These are phyloP conservation scores for Haliclystus octoradiatus DNA, from an alignment of 30 jellyfish, hydroid and myxozoan genomes.

Conservation along the genomic window DNA sequence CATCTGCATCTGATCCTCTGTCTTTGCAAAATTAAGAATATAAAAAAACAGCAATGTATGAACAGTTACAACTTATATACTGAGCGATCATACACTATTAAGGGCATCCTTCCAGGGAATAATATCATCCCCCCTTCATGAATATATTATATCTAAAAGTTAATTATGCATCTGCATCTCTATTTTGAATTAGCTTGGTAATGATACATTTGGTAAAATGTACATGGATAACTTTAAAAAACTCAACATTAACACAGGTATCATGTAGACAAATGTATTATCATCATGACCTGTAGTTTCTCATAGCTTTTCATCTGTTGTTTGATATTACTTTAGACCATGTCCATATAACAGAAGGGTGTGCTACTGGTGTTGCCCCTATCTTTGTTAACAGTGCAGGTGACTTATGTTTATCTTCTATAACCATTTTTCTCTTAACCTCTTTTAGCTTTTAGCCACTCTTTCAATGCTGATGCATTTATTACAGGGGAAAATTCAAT, in stretches of 20 bases:
- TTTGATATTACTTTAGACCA: constrained; percentile 22
- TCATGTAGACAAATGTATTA: too few species aligned
- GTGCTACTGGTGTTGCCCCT: constrained; percentile 96
- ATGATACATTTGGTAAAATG: constrained; percentile 90
- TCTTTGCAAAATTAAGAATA: too few species aligned
- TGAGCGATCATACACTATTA: too few species aligned
- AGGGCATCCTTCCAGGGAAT: too few species aligned
- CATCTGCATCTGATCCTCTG: too few species aligned
- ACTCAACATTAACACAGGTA: constrained; percentile 59
- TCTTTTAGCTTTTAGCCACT: background rate
- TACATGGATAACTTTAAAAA: constrained; percentile 39
- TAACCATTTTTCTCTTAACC: background rate
- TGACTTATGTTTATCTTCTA: background rate
- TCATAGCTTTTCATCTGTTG: too few species aligned
- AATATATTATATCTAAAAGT: too few species aligned
- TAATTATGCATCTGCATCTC: too few species aligned
- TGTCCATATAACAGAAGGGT: constrained; percentile 26
- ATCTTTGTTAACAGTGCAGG: constrained; percentile 79
- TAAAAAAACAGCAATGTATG: too few species aligned
- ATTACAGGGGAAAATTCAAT: constrained; percentile 80
- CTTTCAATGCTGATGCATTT: background rate
- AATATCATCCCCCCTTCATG: too few species aligned
- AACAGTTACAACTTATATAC: too few species aligned
- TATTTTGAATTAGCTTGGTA: constrained; percentile 56
- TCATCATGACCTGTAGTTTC: too few species aligned